Base-by-base conservation (phyloP, 2,797 vertebrate species). In the Merluccius polli region DNA sequence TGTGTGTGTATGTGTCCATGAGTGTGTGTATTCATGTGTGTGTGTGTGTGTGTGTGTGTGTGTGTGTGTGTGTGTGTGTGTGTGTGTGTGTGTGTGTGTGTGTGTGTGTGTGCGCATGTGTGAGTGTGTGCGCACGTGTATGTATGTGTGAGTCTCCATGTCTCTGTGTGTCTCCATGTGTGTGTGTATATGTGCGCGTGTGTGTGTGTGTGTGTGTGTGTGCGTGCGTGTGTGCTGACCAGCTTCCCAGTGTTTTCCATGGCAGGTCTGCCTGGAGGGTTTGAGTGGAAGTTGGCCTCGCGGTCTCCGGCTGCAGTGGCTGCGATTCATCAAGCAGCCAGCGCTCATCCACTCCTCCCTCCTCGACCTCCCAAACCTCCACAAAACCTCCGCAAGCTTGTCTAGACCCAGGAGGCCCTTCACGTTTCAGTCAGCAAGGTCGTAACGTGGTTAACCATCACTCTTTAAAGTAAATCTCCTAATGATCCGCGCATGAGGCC, bases 391-490 rank as follows among this genome's bases (percentile, higher is more conserved):
- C 73, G 38, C 81, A 36, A 77, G 79, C 73, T 82, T 79, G 77
- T 83, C 35, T 79, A 87, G 86, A 83, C 86, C 84, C 83, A 80
- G 73, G 83, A 88, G 87, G 82, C 86, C 77, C 63, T 81, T 89
- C 80, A 77, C 63, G 77, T 84, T 84, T 81, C 71, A 81, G 81
- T 86, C 86, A 91, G 84, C 82, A 71, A 77, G 81, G 86, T 85
- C 72, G 15, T 83, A 77, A 82, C 85, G 86, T 31, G 84, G 85
- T 87, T 85, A 89, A 89, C 87, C 87, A 75, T 87, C 81, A 82
- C 84, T 85, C 86, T 84, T 87, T 85, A 85, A 88, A 88, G 86
- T 86, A 91, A 89, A 92, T 89, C 80, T 84, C 52, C 81, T 83
- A 89, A 88, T 84, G 85, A 90, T 87, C 82, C 80, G 69, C 67